phyloP scores from a whole-genome alignment of 2,797 vertebrate genomes.

The Enteromius mattozi region DNA sequence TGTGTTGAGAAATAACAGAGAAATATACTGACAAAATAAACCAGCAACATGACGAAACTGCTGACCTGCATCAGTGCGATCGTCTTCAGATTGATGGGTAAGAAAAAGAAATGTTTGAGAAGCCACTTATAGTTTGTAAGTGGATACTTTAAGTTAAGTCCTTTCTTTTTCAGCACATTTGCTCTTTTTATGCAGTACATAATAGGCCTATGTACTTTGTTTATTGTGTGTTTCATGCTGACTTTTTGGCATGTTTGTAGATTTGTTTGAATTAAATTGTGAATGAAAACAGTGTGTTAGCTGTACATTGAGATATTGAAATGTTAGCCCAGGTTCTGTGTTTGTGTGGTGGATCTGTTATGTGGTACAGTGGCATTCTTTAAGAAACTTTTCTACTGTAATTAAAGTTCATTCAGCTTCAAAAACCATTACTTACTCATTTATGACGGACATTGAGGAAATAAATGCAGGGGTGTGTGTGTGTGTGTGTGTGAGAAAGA shows the following conservation, averaged over 20 bases:
- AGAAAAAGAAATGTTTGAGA: not conserved
- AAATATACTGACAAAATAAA: not conserved
- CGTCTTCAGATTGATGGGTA: not conserved
- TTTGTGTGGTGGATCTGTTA: not conserved
- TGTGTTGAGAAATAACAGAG: not conserved
- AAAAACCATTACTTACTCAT: conserved; percentile 26
- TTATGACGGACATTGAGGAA: not conserved
- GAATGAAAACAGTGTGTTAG: not conserved
- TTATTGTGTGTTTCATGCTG: not conserved
- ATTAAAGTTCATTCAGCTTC: not conserved
- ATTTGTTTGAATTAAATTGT: not conserved
- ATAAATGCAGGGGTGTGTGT: not conserved
- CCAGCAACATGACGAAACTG: not conserved
- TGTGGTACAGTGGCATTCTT: conserved; percentile 28
- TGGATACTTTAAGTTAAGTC: not conserved
- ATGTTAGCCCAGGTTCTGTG: not conserved
- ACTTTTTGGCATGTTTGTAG: too few relatives aligned
- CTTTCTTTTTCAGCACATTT: too few relatives aligned
- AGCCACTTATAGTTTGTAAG: too few relatives aligned
- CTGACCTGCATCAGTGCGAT: not conserved
- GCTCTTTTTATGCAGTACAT: not conserved
- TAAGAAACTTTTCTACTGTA: not conserved
- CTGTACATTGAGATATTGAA: not conserved
- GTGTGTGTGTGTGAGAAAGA: not conserved
- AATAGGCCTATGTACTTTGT: not conserved